These are phyloP conservation scores for Amblyraja radiata DNA, from an alignment of 2,797 vertebrate genomes.

Conservation along the genomic window DNA sequence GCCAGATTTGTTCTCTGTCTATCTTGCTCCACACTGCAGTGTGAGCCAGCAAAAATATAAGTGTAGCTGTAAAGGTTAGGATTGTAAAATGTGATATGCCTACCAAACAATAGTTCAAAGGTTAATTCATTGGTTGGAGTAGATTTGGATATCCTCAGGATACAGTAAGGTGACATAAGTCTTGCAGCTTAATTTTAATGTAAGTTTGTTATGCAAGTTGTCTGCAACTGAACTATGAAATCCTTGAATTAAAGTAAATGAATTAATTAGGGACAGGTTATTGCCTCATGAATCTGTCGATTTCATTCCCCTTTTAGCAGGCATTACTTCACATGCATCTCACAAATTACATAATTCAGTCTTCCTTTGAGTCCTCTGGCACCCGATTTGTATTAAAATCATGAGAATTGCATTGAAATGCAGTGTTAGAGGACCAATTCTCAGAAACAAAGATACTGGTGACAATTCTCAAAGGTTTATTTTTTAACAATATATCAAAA, in stretches of 20 bases:
- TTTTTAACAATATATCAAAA: neutral
- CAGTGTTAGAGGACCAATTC: neutral
- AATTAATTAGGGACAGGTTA: neutral
- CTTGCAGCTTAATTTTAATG: neutral
- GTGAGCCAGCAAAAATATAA: neutral
- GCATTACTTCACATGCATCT: neutral
- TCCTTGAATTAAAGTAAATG: neutral
- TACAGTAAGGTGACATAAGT: neutral
- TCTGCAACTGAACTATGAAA: neutral
- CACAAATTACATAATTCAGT: constrained; percentile 2
- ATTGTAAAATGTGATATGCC: neutral
- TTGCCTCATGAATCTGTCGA: neutral
- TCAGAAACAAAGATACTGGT: neutral
- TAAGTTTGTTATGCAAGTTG: neutral
- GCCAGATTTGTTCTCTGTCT: neutral
- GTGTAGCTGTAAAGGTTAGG: neutral
- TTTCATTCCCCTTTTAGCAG: neutral
- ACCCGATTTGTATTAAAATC: neutral
- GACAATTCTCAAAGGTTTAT: neutral
- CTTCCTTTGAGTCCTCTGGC: neutral
- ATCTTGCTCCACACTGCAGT: neutral
- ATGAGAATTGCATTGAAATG: neutral
- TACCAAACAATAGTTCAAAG: neutral
- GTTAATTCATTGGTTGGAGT: neutral
- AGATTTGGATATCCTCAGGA: neutral